Base-by-base conservation (phyloP, 1,140 invertebrate genomes). In the Tigriopus japonicus region DNA sequence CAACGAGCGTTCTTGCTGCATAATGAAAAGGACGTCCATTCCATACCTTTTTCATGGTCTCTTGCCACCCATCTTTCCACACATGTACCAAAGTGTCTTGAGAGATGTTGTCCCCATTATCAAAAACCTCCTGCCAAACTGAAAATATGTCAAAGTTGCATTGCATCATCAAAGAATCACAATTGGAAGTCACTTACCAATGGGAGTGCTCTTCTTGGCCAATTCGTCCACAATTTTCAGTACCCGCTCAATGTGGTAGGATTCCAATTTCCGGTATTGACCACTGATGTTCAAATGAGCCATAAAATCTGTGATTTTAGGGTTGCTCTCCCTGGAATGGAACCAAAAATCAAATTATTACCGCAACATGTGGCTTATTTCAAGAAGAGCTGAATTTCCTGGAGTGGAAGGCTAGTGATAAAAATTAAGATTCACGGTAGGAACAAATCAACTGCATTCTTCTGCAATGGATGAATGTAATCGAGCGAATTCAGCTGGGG, bases 121-220 rank as follows among this genome's bases (percentile, higher is more conserved):
- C 80, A 69, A 87, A 85, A 0, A 94, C 86, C 73, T 94, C 90
- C 73, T 95, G 87, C 90, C 90, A 95, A 1, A 95, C 84, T 21
- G 54, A 82, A 40, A 21, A 62, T 1, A 61, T 10, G 51, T 2
- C 1, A 21, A 62, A 13, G 6, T 62, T 14, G 14, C 12, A 40
- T 64, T 17, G 54, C 21, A 12, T 59, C 66, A 49, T 15, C 40
- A 28, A 42, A 41, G 51, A 56, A 21, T 12, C 5, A 21, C n/a
- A 49, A 2, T 49, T 21, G n/a, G 5, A 17, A 3, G n/a, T 21
- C 21, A 49, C 45, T 5, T 2, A 49, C n/a, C 21, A 49, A 17
- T 49, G 2, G 45, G n/a, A 17, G 21, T 17, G 10, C 21, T 15
- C n/a, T 21, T 49, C 21, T 49, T 49, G n/a, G 21, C 21, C 21